These are phyloP conservation scores for Dipodomys ordii DNA, from an alignment of 2,113 vertebrate species.

Conservation along the genomic window DNA sequence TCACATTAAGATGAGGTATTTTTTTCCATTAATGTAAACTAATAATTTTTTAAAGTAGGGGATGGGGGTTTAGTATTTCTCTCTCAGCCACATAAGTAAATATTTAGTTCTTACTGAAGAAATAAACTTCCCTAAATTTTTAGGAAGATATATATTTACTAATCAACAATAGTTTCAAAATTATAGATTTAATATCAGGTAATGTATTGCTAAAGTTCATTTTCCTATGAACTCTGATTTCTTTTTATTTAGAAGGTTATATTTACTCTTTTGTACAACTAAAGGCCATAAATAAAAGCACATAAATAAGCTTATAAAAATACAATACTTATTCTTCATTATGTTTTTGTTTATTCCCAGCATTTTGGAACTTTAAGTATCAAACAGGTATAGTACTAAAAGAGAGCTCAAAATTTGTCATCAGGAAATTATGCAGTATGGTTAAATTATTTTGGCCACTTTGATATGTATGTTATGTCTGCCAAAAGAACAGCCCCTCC, in stretches of 20 bases:
- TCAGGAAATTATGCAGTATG: background rate
- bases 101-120: background rate
- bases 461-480: background rate
- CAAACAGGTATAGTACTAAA: background rate
- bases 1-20: background rate
- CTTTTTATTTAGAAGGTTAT: background rate
- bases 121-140: background rate
- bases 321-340: background rate
- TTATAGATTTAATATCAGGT: constrained; percentile 14
- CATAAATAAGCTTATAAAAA: too few relatives aligned
- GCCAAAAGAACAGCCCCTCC: too few relatives aligned
- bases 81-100: background rate
- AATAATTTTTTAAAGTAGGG: too few relatives aligned
- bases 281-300: too few relatives aligned
- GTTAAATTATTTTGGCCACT: constrained; percentile 33
- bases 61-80: background rate
- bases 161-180: constrained; percentile 27
- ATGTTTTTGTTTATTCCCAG: constrained; percentile 50
- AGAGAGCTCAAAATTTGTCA: constrained; percentile 28
- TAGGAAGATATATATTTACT: background rate
- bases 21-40: too few relatives aligned
- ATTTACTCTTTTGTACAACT: too few relatives aligned
- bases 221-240: constrained; percentile 6
- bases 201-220: constrained; percentile 41
- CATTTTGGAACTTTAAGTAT: constrained; percentile 40